Base-by-base conservation (phyloP, 2,888 invertebrate species). In the Scaptomyza flava region DNA sequence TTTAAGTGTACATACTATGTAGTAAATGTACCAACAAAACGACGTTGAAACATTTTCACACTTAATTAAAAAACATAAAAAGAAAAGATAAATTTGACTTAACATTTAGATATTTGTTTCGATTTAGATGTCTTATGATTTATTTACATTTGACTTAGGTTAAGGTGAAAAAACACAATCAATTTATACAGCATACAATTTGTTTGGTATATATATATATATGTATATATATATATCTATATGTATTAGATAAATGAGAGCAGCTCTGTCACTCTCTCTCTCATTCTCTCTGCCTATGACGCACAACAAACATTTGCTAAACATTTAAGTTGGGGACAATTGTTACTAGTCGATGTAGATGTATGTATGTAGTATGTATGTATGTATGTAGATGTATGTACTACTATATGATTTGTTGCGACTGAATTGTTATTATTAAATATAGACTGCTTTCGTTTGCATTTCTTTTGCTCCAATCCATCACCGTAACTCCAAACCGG, bases 101-200 rank as follows among this genome's bases (percentile, higher is more conserved):
- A 68, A 43, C 17, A 30, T 41, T 62, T 68, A 60, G 43, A 59
- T 51, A 50, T 20, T 42, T 65, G 30, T 27, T 64, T 23, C 12
- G 52, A 27, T 61, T 50, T 45, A 48, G 41, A 31, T 47, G 45
- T 41, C 45, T 27, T 52, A 68, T 77, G 65, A 75, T 64, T 72
- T 71, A 82, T 82, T 69, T 82, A 87, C 87, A 82, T 31, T 87
- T 68, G 76, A 84, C 81, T 77, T 80, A 76, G 68, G 75, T n/a
- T 66, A 72, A 77, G 47, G 45, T 68, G 67, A 59, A 58, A 20
- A 63, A 46, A 45, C 27, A 68, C 14, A 67, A 66, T 61, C 20
- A 51, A 62, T 70, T 76, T 79, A 59, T 74, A 77, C 75, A 77
- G 81, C 46, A 58, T 66, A 77, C 4, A 17, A 1, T 17, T 41